phyloP scores from a whole-genome alignment of 2,797 vertebrate species.

The Mus spretus region DNA sequence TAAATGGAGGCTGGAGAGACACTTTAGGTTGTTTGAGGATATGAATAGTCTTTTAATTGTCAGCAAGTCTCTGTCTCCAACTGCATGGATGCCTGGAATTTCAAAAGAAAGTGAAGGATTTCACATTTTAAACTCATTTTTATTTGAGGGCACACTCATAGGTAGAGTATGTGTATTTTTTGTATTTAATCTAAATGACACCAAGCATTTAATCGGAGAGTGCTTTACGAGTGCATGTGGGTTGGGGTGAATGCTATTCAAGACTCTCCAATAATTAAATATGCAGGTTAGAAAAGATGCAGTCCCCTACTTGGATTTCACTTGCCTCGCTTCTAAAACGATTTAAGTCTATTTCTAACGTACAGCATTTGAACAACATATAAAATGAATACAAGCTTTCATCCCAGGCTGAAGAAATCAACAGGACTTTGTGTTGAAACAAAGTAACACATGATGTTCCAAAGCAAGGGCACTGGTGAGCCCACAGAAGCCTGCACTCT shows the following conservation, averaged over 20 bases:
- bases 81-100: background rate
- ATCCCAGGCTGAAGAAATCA: background rate
- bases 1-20: background rate
- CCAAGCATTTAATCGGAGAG: background rate
- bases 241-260: background rate
- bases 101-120: constrained; percentile 29
- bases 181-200: background rate
- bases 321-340: background rate
- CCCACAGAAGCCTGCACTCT: background rate
- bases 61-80: background rate
- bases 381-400: background rate
- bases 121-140: constrained; percentile 10
- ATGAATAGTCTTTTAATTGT: background rate
- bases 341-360: background rate
- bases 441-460: background rate
- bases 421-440: background rate
- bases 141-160: background rate
- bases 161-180: too few species aligned
- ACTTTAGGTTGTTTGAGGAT: background rate
- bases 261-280: background rate
- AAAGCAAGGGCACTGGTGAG: background rate
- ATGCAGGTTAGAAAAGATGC: background rate
- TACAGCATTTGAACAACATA: background rate
- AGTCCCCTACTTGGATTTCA: background rate
- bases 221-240: background rate